Base-by-base conservation (phyloP, 2,113 vertebrate species). In the Solea senegalensis region DNA sequence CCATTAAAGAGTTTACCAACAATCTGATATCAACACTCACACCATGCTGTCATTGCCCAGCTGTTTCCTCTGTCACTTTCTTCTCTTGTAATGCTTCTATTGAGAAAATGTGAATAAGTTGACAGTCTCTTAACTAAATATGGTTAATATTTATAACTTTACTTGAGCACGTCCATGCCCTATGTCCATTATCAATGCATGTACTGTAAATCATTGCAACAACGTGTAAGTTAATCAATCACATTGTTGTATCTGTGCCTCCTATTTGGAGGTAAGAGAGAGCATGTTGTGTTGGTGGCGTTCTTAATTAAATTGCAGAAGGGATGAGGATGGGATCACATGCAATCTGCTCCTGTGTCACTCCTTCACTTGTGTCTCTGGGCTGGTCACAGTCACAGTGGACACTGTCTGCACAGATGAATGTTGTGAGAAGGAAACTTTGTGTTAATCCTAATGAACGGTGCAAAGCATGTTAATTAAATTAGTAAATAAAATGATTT, bases 291-390 rank as follows among this genome's bases (percentile, higher is more conserved):
- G 67, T 78, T 26, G 60, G 67, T 69, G 65, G 60, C 13, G 61
- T n/a, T 70, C 34, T 66, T 81, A 77, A 88, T 85, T 72, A 73
- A 72, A 43, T 59, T 70, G 80, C 65, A 10, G 66, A 76, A 48
- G 43, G 8, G 61, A 66, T 87, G 83, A 89, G 41, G 34, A 34
- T 34, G 34, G 34, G 34, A 34, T 89, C 82, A 89, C 62, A 55
- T 14, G 15, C 41, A 70, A 39, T 61, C 69, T 72, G 49, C 39
- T 69, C 75, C 45, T 57, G 72, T 83, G 88, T 88, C 72, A 74
- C 48, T 52, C 59, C 69, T 54, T 79, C 55, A 64, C 16, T 58
- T 49, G 58, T 14, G 58, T 14, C 81, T 81, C 53, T 46, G 45
- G 45, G 76, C 71, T 60, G 41, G 40, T 72, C 74, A 65, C 72